Conservation (phyloP, 1,140 invertebrate species). For the Ladona fulva region DNA sequence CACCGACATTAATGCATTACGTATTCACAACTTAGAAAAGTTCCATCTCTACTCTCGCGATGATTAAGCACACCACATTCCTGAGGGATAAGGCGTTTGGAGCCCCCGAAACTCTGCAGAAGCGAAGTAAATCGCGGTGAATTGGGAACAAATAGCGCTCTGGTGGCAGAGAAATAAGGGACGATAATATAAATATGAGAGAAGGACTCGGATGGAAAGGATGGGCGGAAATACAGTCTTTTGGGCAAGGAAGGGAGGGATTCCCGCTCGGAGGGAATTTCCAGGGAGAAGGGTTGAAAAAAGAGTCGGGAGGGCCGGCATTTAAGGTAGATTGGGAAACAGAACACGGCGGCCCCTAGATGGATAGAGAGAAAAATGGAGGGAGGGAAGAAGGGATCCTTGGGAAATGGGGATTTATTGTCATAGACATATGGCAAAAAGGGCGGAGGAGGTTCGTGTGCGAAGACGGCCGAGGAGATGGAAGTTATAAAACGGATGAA, state of each 20-base stretch:
- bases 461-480: background rate
- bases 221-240: background rate
- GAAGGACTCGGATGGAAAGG: background rate
- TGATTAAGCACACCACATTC: too few relatives aligned
- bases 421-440: background rate
- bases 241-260: too few relatives aligned
- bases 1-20: too few relatives aligned
- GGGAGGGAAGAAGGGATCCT: background rate
- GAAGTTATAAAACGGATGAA: constrained; percentile 2
- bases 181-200: constrained; percentile 5
- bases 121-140: background rate
- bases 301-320: background rate
- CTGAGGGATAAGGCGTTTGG: too few relatives aligned
- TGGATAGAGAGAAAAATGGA: background rate
- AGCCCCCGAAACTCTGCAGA: too few relatives aligned
- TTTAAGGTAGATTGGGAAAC: constrained; percentile 6
- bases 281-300: background rate
- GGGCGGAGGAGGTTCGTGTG: background rate
- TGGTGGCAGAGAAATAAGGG: background rate
- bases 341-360: background rate
- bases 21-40: too few relatives aligned
- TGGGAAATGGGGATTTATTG: constrained; percentile 4
- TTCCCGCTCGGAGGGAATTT: too few relatives aligned
- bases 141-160: constrained; percentile 4
- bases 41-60: too few relatives aligned